phyloP scores from a whole-genome alignment of 2,888 invertebrate species.

The Hypolimnas misippus region DNA sequence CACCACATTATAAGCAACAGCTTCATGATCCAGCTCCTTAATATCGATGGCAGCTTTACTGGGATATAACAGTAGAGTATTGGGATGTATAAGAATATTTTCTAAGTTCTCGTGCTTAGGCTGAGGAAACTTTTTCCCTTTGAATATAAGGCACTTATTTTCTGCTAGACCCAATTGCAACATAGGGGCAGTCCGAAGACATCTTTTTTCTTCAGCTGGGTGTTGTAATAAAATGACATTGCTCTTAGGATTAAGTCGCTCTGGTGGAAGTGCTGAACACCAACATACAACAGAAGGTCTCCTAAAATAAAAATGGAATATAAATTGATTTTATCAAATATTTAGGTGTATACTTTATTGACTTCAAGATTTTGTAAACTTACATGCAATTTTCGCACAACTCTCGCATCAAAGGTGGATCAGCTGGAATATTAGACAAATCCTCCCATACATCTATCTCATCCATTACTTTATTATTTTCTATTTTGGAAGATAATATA shows the following conservation, averaged over 20 bases:
- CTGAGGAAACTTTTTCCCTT: conserved; percentile 93
- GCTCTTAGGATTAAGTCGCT: conserved; percentile 87
- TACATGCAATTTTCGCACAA: conserved; percentile 90
- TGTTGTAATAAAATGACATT: conserved; percentile 94
- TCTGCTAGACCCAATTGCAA: conserved; percentile 88
- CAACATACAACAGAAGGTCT: conserved; percentile 95
- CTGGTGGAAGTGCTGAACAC: conserved; percentile 91
- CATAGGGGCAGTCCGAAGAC: conserved; percentile 95
- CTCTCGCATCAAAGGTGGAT: conserved; percentile 89
- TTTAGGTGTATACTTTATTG: neutral
- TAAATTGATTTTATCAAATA: neutral
- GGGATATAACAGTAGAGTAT: conserved; percentile 92
- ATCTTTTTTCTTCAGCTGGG: conserved; percentile 96
- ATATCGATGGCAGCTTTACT: conserved; percentile 89
- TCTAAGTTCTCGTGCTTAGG: conserved; percentile 86
- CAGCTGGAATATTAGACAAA: conserved; percentile 88
- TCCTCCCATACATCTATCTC: conserved; percentile 86
- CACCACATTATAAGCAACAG: conserved; percentile 88
- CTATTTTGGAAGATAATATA: neutral
- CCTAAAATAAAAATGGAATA: conserved; percentile 72
- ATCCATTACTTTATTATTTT: conserved; percentile 53
- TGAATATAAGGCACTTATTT: conserved; percentile 90
- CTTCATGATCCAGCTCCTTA: conserved; percentile 71
- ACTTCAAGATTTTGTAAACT: conserved; percentile 49
- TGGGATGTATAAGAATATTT: conserved; percentile 85